Evolutionary conservation across 2,888 invertebrate species (phyloP).

Genomic region (Syrista parreyssii): DNA sequence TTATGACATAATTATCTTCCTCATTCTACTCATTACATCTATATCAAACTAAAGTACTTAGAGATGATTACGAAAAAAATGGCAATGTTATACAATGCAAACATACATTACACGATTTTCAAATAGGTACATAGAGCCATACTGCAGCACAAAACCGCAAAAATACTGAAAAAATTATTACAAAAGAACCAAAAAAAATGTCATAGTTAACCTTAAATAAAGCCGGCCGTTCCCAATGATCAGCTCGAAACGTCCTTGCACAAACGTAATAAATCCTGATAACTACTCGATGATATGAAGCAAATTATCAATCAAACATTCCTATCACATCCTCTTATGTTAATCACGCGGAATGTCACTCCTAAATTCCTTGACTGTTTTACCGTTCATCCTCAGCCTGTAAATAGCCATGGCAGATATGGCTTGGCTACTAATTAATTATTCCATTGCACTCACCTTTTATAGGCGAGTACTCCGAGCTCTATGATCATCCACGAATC

Average conservation of each 20-base stretch:
- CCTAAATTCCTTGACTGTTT: constrained; percentile 32
- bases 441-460: background rate
- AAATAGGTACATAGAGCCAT: background rate
- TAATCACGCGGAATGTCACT: constrained; percentile 37
- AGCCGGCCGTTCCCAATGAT: background rate
- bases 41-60: background rate
- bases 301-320: constrained; percentile 8
- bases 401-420: constrained; percentile 1
- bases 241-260: background rate
- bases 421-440: background rate
- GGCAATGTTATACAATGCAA: background rate
- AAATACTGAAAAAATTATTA: background rate
- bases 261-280: background rate
- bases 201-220: background rate
- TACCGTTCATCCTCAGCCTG: constrained; percentile 2
- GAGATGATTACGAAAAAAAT: background rate
- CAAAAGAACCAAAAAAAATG: background rate
- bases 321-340: constrained; percentile 14
- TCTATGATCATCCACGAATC: background rate
- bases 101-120: background rate
- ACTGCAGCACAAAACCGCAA: background rate
- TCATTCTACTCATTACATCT: background rate
- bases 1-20: too few relatives aligned
- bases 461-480: background rate
- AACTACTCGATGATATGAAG: background rate